Evolutionary conservation across 2,797 vertebrate genomes (phyloP).

Genomic region (Botia kubotai): DNA sequence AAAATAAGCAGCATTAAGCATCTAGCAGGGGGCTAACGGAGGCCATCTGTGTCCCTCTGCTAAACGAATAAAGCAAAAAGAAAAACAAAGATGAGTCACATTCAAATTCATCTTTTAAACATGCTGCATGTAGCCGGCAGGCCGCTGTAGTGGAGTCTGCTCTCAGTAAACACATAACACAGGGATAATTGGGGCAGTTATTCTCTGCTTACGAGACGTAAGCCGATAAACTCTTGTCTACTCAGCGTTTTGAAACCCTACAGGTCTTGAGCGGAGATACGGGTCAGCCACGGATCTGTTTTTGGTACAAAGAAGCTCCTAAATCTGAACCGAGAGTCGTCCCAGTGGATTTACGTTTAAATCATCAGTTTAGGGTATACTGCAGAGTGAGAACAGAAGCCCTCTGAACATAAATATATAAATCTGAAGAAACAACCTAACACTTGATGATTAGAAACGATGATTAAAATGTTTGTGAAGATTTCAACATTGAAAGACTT

Average conservation of each 20-base stretch:
- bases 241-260: constrained; percentile 30
- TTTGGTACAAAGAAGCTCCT: background rate
- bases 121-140: constrained; percentile 6
- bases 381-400: background rate
- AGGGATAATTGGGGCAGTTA: constrained; percentile 40
- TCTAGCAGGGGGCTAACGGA: constrained; percentile 22
- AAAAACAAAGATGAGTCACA: constrained; percentile 4
- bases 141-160: background rate
- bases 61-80: background rate
- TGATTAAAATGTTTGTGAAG: too few species aligned
- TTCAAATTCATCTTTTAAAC: constrained; percentile 25
- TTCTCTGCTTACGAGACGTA: constrained; percentile 4
- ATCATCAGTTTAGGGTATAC: background rate
- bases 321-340: background rate
- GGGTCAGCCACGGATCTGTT: background rate
- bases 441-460: too few species aligned
- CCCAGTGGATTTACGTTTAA: background rate
- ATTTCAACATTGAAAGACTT: too few species aligned
- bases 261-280: background rate
- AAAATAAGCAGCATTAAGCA: constrained; percentile 35
- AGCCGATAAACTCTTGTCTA: constrained; percentile 26
- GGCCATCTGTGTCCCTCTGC: constrained; percentile 37
- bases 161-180: constrained; percentile 31
- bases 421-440: too few species aligned
- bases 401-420: too few species aligned